phyloP scores from a whole-genome alignment of 2,797 vertebrate species.

The Liasis olivaceus region DNA sequence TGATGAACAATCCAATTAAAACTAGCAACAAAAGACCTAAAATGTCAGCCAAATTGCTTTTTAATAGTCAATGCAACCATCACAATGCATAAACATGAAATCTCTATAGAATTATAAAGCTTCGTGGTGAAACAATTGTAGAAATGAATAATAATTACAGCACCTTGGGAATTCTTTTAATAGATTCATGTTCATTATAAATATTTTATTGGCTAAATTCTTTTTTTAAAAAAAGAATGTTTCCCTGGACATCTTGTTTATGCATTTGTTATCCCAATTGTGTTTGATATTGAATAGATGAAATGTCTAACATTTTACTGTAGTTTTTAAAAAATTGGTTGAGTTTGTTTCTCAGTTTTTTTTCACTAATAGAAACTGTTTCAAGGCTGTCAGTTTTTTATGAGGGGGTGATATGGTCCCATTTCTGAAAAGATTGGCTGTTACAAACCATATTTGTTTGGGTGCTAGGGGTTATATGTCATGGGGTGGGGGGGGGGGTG shows the following conservation, averaged over 20 bases:
- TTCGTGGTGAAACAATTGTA: constrained; percentile 79
- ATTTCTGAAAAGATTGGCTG: not conserved
- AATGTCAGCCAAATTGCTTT: constrained; percentile 86
- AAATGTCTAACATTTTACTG: constrained; percentile 58
- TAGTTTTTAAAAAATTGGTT: not conserved
- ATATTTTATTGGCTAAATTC: constrained; percentile 74
- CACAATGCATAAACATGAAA: constrained; percentile 83
- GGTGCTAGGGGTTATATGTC: not conserved
- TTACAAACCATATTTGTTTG: no score
- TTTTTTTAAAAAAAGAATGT: constrained; percentile 71
- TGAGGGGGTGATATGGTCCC: not conserved
- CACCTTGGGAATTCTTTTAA: constrained; percentile 80
- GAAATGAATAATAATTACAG: constrained; percentile 83
- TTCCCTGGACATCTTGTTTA: constrained; percentile 67
- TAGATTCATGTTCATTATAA: constrained; percentile 77
- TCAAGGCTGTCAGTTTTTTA: not conserved
- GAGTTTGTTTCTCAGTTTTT: not conserved
- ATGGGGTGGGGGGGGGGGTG: not conserved
- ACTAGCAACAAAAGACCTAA: constrained; percentile 83
- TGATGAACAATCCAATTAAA: constrained; percentile 87
- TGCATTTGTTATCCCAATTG: constrained; percentile 66
- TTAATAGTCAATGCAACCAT: constrained; percentile 82
- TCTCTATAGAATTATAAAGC: constrained; percentile 79
- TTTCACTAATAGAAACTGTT: not conserved
- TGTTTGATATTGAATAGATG: constrained; percentile 60